Evolutionary conservation across 1,140 invertebrate species (phyloP).

Genomic region (Helicoverpa zea): DNA sequence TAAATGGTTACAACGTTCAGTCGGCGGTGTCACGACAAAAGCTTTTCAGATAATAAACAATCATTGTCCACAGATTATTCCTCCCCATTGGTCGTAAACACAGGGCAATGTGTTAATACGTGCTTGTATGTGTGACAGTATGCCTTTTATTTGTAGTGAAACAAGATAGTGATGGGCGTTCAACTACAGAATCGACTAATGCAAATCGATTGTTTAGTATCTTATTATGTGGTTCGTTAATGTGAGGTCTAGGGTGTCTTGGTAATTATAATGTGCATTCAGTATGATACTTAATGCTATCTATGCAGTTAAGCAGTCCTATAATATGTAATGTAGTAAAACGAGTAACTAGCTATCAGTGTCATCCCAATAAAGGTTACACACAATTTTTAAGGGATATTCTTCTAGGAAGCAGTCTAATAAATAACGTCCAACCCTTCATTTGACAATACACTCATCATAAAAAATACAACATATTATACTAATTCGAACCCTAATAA

Average conservation of each 20-base stretch:
- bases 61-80: constrained; percentile 80
- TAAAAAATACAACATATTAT: constrained; percentile 38
- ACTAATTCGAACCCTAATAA: constrained; percentile 43
- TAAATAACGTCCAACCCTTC: constrained; percentile 11
- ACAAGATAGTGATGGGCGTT: constrained; percentile 46
- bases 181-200: constrained; percentile 40
- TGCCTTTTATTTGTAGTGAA: constrained; percentile 39
- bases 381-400: background rate
- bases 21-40: constrained; percentile 75
- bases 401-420: background rate
- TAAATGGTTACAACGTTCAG: constrained; percentile 69
- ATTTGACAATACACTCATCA: constrained; percentile 1
- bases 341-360: too few relatives aligned
- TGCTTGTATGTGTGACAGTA: constrained; percentile 42
- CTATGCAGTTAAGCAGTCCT: background rate
- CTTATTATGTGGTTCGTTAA: constrained; percentile 19
- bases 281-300: background rate
- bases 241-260: background rate
- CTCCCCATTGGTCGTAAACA: constrained; percentile 75
- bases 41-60: constrained; percentile 75
- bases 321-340: background rate
- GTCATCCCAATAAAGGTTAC: background rate
- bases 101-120: constrained; percentile 75
- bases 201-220: constrained; percentile 46
- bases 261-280: constrained; percentile 22